Evolutionary conservation across 1,140 invertebrate species (phyloP).

Genomic region (Bathynomus jamesi): DNA sequence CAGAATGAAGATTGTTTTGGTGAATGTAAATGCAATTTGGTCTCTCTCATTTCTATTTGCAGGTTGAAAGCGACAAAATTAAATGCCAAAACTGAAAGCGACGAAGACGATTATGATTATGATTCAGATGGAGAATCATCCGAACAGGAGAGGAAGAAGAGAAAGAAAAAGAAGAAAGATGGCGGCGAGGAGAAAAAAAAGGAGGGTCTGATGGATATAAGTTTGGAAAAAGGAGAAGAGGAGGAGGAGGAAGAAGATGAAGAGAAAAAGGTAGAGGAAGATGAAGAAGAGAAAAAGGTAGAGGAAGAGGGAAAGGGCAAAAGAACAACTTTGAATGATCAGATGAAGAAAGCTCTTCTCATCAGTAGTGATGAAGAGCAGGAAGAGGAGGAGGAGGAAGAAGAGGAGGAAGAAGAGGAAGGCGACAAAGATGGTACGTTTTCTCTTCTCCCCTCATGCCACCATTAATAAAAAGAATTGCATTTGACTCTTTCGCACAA

Average conservation of each 20-base stretch:
- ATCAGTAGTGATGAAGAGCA: conserved; percentile 30
- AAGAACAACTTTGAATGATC: conserved; percentile 23
- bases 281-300: conserved; percentile 4
- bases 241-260: conserved; percentile 25
- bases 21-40: too few relatives aligned
- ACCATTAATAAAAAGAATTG: too few relatives aligned
- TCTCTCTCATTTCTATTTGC: too few relatives aligned
- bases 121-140: conserved; percentile 12
- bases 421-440: conserved; percentile 3
- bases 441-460: too few relatives aligned
- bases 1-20: too few relatives aligned
- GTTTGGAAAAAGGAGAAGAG: conserved; percentile 25
- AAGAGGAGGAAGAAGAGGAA: conserved; percentile 11
- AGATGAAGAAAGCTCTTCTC: conserved; percentile 31
- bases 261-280: conserved; percentile 19
- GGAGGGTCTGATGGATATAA: conserved; percentile 26
- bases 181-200: conserved; percentile 18
- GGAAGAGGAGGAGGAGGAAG: conserved; percentile 1
- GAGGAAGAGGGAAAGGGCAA: conserved; percentile 23
- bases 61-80: conserved; percentile 11
- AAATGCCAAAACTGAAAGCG: not conserved
- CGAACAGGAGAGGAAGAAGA: conserved; percentile 31
- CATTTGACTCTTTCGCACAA: too few relatives aligned
- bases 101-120: conserved; percentile 7
- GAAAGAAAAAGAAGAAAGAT: conserved; percentile 33